A percentile compares a stretch with the other conserved stretches of the same genome.
phyloP scores from a whole-genome alignment of 2,888 invertebrate species.

The Pheosia gnoma region DNA sequence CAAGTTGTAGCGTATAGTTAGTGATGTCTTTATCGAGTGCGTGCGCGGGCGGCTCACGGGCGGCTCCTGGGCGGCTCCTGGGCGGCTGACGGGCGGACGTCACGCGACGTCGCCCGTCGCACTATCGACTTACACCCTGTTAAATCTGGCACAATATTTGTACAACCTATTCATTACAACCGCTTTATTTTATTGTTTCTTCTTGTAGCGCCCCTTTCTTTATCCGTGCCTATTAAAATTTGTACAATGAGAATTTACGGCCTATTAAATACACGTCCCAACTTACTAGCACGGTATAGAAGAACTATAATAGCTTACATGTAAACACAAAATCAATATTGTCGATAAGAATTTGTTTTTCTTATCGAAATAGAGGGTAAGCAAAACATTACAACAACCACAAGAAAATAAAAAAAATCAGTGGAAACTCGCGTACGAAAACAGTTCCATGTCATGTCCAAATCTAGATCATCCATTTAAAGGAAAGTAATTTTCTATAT shows the following conservation, averaged over 20 bases:
- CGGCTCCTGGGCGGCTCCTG: no score
- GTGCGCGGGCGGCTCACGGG: constrained; percentile 56
- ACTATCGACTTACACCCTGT: constrained; percentile 77
- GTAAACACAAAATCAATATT: no score
- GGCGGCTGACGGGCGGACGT: constrained; percentile 42
- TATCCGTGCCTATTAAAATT: constrained; percentile 64
- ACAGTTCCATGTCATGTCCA: neutral
- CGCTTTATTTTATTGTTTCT: constrained; percentile 74
- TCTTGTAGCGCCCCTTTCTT: constrained; percentile 56
- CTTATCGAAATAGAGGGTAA: no score
- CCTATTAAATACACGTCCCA: constrained; percentile 41
- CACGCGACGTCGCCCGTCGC: constrained; percentile 78
- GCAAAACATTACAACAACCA: no score
- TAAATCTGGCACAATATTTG: constrained; percentile 80
- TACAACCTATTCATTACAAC: constrained; percentile 77
- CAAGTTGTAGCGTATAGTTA: constrained; percentile 54
- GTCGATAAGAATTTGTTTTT: no score
- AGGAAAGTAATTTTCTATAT: neutral
- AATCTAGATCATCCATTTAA: neutral
- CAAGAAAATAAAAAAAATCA: no score
- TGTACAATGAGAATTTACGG: constrained; percentile 58
- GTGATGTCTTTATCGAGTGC: constrained; percentile 68
- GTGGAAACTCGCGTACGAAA: no score
- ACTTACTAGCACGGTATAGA: constrained; percentile 13
- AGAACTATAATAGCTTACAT: no score